Evolutionary conservation across 2,888 invertebrate species (phyloP).

Genomic region (Eupithecia subumbrata): DNA sequence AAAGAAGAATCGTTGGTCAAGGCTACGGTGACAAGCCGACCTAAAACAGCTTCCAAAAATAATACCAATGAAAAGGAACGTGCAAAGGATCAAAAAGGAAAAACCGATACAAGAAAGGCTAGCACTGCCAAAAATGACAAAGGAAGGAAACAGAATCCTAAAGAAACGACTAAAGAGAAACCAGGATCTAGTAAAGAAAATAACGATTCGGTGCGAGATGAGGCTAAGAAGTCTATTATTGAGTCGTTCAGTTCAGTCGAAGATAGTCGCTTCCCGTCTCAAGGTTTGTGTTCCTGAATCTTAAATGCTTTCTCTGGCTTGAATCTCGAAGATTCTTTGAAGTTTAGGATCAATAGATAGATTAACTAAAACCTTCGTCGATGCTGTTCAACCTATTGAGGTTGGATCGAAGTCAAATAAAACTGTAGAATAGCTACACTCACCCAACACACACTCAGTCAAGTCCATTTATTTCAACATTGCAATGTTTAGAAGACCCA

Average conservation of each 20-base stretch:
- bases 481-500: too few species aligned
- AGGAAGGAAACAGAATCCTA: neutral
- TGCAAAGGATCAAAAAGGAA: neutral
- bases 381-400: too few species aligned
- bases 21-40: neutral
- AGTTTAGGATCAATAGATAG: too few species aligned
- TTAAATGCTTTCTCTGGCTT: too few species aligned
- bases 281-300: constrained; percentile 63
- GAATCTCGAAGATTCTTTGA: too few species aligned
- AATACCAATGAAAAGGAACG: neutral
- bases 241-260: constrained; percentile 68
- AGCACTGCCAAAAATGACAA: constrained; percentile 10
- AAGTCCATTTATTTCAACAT: too few species aligned
- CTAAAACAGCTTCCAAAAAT: neutral
- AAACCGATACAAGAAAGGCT: neutral
- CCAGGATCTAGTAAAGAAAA: constrained; percentile 23
- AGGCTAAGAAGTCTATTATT: constrained; percentile 69
- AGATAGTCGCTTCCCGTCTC: constrained; percentile 73
- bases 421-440: too few species aligned
- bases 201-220: constrained; percentile 52
- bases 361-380: too few species aligned
- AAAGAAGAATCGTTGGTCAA: constrained; percentile 15
- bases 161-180: constrained; percentile 21
- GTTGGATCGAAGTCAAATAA: too few species aligned
- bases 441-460: too few species aligned